Evolutionary conservation across 2,888 invertebrate species (phyloP).

Genomic region (Eretmocerus hayati): DNA sequence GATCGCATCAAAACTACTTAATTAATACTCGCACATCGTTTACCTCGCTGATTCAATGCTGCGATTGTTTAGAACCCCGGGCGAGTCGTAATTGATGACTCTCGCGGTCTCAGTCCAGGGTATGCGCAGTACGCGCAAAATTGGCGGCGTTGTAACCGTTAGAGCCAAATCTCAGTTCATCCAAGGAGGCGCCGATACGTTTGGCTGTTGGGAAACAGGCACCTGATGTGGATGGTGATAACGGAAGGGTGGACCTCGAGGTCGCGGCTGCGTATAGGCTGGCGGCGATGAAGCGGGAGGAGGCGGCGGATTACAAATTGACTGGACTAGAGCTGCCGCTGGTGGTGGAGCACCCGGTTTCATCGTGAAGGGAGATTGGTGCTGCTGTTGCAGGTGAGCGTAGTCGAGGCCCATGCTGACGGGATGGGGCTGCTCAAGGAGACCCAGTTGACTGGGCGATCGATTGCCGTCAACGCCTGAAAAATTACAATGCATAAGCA

Average conservation of each 20-base stretch:
- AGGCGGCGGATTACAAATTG: constrained; percentile 40
- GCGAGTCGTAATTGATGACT: too few species aligned
- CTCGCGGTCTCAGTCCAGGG: too few species aligned
- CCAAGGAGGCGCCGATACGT: constrained; percentile 17
- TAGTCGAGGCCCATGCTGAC: constrained; percentile 30
- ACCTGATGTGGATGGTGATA: constrained; percentile 27
- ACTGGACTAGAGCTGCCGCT: constrained; percentile 36
- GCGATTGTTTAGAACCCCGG: too few species aligned
- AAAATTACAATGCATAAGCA: constrained; percentile 2
- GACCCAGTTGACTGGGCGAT: constrained; percentile 32
- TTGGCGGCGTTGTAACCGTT: too few species aligned
- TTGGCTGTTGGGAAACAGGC: constrained; percentile 32
- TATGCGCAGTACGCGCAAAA: too few species aligned
- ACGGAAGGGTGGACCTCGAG: constrained; percentile 34
- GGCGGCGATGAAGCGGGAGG: constrained; percentile 36
- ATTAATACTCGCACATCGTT: too few species aligned
- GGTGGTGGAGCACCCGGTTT: constrained; percentile 26
- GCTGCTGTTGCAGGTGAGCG: constrained; percentile 30
- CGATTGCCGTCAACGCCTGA: constrained; percentile 31
- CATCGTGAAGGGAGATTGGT: constrained; percentile 33
- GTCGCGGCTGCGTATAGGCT: constrained; percentile 32
- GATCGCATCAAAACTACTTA: too few species aligned
- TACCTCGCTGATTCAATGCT: too few species aligned
- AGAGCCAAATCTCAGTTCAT: constrained; percentile 14
- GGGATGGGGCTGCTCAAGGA: constrained; percentile 29